phyloP scores from a whole-genome alignment of 2,113 vertebrate genomes.

The Pelobates fuscus region DNA sequence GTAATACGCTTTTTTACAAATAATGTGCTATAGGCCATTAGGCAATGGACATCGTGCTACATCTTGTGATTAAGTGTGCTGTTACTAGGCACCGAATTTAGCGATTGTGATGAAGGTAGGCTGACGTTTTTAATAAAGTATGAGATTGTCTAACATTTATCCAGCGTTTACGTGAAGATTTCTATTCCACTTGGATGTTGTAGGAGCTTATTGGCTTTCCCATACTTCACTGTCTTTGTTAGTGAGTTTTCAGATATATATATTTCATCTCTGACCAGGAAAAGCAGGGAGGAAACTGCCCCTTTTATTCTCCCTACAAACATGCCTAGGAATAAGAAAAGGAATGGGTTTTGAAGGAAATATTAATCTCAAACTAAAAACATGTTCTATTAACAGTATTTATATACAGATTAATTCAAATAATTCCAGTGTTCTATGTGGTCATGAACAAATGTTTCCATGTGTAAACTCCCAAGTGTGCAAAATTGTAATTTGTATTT shows the following conservation, averaged over 20 bases:
- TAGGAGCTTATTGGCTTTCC: conserved; percentile 5
- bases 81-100: not conserved
- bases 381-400: no score
- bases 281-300: no score
- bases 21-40: not conserved
- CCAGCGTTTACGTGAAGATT: conserved; percentile 13
- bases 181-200: conserved; percentile 3
- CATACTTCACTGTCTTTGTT: conserved; percentile 23
- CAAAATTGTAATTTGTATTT: no score
- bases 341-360: no score
- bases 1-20: not conserved
- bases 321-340: no score
- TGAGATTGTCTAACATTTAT: conserved; percentile 10
- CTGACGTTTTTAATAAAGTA: conserved; percentile 27
- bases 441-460: no score
- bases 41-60: conserved; percentile 13
- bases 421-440: no score
- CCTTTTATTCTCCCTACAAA: no score
- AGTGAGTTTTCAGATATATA: not conserved
- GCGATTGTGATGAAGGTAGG: not conserved
- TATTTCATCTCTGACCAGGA: not conserved
- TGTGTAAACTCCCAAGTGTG: no score
- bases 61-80: conserved; percentile 1
- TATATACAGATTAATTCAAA: no score
- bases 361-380: no score